Conservation (phyloP, 2,113 vertebrate genomes). For the Leiothrix lutea region DNA sequence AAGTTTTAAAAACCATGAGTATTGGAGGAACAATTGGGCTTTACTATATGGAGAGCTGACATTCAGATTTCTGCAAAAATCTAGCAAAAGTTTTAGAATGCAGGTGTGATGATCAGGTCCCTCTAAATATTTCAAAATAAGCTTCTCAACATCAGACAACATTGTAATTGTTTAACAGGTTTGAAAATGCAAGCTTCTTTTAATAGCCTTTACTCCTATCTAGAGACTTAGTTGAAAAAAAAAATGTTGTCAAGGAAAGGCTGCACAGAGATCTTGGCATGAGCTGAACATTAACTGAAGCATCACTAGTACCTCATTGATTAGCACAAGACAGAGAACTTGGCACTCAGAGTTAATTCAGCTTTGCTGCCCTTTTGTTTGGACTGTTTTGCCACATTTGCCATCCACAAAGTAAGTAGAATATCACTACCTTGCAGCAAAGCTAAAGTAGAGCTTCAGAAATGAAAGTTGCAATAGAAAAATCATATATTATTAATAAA, state of each 20-base stretch:
- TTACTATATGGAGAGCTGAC: neutral
- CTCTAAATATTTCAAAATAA: neutral
- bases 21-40: neutral
- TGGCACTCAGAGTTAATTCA: neutral
- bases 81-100: neutral
- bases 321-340: neutral
- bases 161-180: neutral
- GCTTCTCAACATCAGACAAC: neutral
- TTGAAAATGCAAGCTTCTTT: neutral
- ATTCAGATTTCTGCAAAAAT: neutral
- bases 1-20: neutral
- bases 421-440: neutral
- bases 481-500: neutral
- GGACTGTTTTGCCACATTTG: neutral
- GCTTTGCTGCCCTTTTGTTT: neutral
- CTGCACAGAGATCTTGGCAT: neutral
- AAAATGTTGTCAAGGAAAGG: neutral
- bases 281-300: neutral
- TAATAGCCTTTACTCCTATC: neutral
- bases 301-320: neutral
- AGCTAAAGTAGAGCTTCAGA: neutral
- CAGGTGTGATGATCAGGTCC: neutral
- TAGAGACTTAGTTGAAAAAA: neutral
- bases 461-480: neutral
- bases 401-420: neutral